phyloP scores from a whole-genome alignment of 2,113 vertebrate genomes.

The Pongo abelii region DNA sequence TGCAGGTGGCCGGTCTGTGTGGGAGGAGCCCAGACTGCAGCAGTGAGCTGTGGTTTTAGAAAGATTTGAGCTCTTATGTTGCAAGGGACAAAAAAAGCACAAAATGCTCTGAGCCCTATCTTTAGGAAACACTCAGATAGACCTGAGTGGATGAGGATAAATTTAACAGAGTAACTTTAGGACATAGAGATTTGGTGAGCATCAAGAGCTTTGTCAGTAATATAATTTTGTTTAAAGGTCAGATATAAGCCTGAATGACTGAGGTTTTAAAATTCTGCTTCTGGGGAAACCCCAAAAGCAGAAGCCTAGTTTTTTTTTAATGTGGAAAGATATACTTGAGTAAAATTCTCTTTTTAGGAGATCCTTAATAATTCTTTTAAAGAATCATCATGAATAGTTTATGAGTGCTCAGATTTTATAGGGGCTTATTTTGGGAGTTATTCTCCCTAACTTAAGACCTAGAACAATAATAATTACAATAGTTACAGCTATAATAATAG shows the following conservation, averaged over 20 bases:
- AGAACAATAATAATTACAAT: not conserved
- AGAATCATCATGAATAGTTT: not conserved
- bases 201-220: not conserved
- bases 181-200: not conserved
- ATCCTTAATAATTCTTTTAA: not conserved
- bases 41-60: conserved; percentile 19
- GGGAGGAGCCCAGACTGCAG: not conserved
- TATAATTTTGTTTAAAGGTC: not conserved
- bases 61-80: not conserved
- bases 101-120: not conserved
- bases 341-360: not conserved
- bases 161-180: not conserved
- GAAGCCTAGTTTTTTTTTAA: not conserved
- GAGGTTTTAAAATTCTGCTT: not conserved
- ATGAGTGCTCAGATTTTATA: not conserved
- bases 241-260: not conserved
- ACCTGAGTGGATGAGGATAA: not conserved
- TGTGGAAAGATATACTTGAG: not conserved
- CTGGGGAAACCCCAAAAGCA: not conserved
- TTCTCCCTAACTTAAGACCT: not conserved
- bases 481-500: not conserved
- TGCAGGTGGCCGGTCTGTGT: not conserved
- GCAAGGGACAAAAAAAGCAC: not conserved
- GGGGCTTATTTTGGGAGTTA: not conserved
- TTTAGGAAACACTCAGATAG: not conserved